Percentiles rank a stretch among this genome's conserved stretches.
These are phyloP conservation scores for Pristionchus exspectatus DNA, from an alignment of 2,888 invertebrate genomes.

Conservation along the genomic window DNA sequence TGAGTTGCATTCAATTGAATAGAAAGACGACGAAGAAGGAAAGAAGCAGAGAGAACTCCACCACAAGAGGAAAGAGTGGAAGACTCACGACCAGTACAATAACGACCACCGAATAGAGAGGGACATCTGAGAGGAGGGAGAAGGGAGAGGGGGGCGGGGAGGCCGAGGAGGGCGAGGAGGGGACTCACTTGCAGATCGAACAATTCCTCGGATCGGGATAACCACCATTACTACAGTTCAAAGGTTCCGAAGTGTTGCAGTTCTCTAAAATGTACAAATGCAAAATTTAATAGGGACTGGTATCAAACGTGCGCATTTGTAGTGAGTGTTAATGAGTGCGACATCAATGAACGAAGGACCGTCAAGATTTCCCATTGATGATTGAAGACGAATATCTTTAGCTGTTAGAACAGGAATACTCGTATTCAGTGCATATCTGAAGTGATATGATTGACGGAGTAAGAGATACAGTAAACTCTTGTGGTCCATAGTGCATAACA, in stretches of 20 bases:
- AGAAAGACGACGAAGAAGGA: not conserved
- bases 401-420: constrained; percentile 11
- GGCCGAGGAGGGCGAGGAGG: too few relatives aligned
- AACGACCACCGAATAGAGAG: constrained; percentile 29
- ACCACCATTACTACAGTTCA: constrained; percentile 19
- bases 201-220: constrained; percentile 27
- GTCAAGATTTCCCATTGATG: constrained; percentile 38
- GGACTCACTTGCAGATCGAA: constrained; percentile 2
- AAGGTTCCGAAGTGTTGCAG: not conserved
- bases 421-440: constrained; percentile 21
- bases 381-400: constrained; percentile 37
- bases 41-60: constrained; percentile 20
- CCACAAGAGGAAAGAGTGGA: constrained; percentile 18
- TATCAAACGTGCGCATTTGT: constrained; percentile 25
- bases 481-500: constrained; percentile 48
- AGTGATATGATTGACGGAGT: not conserved
- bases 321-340: constrained; percentile 22
- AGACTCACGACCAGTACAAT: not conserved
- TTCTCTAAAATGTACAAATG: not conserved
- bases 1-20: constrained; percentile 9
- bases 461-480: not conserved
- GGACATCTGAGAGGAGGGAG: not conserved
- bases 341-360: constrained; percentile 25
- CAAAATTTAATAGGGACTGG: not conserved
- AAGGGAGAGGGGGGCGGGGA: not conserved